Percentiles rank a stretch among this genome's conserved stretches.
phyloP scores from a whole-genome alignment of 2,797 vertebrate species.

The Enteromius radiatus region DNA sequence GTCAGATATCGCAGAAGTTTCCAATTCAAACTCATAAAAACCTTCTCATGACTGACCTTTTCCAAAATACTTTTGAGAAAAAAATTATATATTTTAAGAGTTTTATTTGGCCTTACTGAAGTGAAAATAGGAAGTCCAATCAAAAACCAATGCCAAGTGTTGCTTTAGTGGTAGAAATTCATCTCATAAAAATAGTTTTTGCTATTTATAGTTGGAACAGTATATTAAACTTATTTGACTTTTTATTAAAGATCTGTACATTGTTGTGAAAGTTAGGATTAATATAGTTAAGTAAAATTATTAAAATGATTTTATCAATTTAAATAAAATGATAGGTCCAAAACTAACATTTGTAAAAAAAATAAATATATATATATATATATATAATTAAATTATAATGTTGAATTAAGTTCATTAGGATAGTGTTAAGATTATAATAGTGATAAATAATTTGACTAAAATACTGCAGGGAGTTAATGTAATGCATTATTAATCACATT shows the following conservation, averaged over 20 bases:
- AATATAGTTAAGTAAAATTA: neutral
- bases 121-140: neutral
- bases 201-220: neutral
- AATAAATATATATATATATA: too few relatives aligned
- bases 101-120: slow-evolving; percentile 2
- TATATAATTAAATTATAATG: too few relatives aligned
- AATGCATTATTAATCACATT: neutral
- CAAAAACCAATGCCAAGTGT: neutral
- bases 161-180: neutral
- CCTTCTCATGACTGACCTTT: slow-evolving; percentile 32
- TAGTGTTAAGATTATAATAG: neutral
- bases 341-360: neutral
- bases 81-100: neutral
- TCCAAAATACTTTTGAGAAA: slow-evolving; percentile 28
- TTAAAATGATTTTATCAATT: neutral
- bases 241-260: neutral
- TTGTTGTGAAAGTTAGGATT: neutral
- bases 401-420: neutral
- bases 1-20: slow-evolving; percentile 43
- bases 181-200: neutral
- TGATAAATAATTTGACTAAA: too few relatives aligned
- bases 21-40: slow-evolving; percentile 44
- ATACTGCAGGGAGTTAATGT: neutral
- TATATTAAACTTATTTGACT: neutral
- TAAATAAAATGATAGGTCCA: neutral